Base-by-base conservation (phyloP, 2,797 vertebrate genomes). In the Lacerta bilineata region DNA sequence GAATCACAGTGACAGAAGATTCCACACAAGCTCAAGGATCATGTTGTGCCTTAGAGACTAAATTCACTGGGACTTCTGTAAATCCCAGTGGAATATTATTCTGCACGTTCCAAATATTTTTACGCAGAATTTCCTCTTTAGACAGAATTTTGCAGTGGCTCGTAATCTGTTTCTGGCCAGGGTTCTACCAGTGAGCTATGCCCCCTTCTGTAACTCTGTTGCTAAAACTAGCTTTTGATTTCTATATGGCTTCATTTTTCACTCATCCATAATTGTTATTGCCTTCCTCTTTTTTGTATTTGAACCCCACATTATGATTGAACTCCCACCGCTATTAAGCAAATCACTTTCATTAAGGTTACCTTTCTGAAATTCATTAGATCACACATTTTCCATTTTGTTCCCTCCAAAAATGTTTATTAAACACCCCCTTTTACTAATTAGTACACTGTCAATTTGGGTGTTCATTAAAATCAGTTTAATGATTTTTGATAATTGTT, bases 371-470 rank as follows among this genome's bases (percentile, higher is more conserved):
- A 91, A 85, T 91, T 76, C 36, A 78, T 80, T 91, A 85, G 87
- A 92, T 91, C 46, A 80, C 82, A 86, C 83, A 87, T 3, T 87
- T 86, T 85, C 75, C 91, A 71, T 94, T 90, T 69, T 18, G 9
- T 74, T 74, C 72, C 76, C 18, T 59, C 9, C 27, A 69, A 27
- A 83, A 93, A 92, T 89, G 91, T 92, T 94, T 94, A 90, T 79
- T 92, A 94, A 93, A 89, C 83, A 92, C 83, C 93, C 85, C 93
- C 66, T 91, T 46, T 72, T 91, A 86, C 39, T 92, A 93, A 89
- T 92, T 89, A 94, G 75, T 77, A 89, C 91, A 92, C 50, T 89
- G 80, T 89, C 94, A 89, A 91, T 93, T 91, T 91, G 71, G 85
- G 78, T 93, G 84, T 90, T 95, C 91, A 90, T 92, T 95, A 87